Evolutionary conservation across 2,113 vertebrate species (phyloP).

Genomic region (Siphamia tubifer): DNA sequence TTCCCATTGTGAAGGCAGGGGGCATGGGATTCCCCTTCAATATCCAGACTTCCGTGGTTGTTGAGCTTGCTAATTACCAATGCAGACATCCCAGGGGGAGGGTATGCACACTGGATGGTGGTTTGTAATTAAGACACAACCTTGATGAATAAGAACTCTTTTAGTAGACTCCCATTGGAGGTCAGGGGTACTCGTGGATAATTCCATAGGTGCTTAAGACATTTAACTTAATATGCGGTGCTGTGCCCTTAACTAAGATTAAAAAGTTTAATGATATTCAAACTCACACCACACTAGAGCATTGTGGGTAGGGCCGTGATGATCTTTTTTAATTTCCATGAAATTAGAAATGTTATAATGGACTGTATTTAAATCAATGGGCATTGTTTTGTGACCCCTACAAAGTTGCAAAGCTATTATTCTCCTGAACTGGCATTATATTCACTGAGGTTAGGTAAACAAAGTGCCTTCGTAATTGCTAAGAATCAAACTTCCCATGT

Average conservation of each 20-base stretch:
- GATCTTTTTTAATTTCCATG: conserved; percentile 40
- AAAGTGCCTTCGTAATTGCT: conserved; percentile 62
- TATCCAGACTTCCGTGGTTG: conserved; percentile 23
- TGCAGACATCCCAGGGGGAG: conserved; percentile 5
- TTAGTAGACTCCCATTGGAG: conserved; percentile 41
- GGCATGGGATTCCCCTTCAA: conserved; percentile 23
- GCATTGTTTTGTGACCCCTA: conserved; percentile 12
- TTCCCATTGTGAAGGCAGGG: conserved; percentile 19
- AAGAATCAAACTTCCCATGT: conserved; percentile 54
- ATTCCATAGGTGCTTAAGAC: conserved; percentile 27
- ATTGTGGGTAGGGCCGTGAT: conserved; percentile 2
- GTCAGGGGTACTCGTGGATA: conserved; percentile 28
- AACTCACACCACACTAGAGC: conserved; percentile 12
- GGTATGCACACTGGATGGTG: conserved; percentile 22
- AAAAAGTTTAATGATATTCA: conserved; percentile 43
- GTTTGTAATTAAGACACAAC: conserved; percentile 74
- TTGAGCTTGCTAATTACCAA: conserved; percentile 68
- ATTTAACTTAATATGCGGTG: conserved; percentile 7
- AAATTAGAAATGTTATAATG: conserved; percentile 19
- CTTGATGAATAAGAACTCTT: conserved; percentile 58
- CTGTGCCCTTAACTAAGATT: conserved; percentile 1
- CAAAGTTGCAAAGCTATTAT: conserved; percentile 26
- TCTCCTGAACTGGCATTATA: not conserved
- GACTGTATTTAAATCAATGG: conserved; percentile 44
- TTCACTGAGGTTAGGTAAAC: conserved; percentile 49